These are phyloP conservation scores for Tragelaphus strepsiceros DNA, from an alignment of 2,113 vertebrate species.

Conservation along the genomic window DNA sequence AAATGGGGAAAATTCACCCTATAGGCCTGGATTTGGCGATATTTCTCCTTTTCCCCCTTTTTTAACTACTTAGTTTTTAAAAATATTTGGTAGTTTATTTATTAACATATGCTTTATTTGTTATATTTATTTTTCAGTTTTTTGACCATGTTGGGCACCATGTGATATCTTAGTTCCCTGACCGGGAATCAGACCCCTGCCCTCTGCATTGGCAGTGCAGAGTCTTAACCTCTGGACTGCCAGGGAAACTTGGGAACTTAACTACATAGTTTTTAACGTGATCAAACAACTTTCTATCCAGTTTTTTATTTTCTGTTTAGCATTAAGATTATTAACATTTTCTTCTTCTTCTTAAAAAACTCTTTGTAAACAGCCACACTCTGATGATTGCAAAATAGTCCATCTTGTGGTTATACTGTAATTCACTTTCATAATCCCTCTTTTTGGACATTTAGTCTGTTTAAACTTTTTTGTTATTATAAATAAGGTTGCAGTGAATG, in stretches of 20 bases:
- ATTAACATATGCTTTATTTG: not conserved
- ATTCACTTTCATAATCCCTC: conserved; percentile 18
- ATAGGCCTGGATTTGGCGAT: not conserved
- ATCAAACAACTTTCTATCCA: not conserved
- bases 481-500: conserved; percentile 28
- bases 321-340: conserved; percentile 37
- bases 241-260: not conserved
- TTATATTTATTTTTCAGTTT: not conserved
- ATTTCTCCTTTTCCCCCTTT: not conserved
- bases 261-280: not conserved
- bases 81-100: not conserved
- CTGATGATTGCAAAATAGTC: not conserved
- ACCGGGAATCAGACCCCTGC: not conserved
- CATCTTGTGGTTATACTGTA: not conserved
- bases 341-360: not conserved
- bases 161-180: not conserved
- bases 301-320: conserved; percentile 37
- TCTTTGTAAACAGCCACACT: conserved; percentile 19
- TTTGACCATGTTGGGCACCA: not conserved
- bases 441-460: conserved; percentile 22
- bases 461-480: conserved; percentile 19
- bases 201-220: not conserved
- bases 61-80: not conserved
- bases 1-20: not conserved
- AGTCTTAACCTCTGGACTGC: not conserved